These are phyloP conservation scores for Trichogramma pretiosum DNA, from an alignment of 1,140 invertebrate species.

Conservation along the genomic window DNA sequence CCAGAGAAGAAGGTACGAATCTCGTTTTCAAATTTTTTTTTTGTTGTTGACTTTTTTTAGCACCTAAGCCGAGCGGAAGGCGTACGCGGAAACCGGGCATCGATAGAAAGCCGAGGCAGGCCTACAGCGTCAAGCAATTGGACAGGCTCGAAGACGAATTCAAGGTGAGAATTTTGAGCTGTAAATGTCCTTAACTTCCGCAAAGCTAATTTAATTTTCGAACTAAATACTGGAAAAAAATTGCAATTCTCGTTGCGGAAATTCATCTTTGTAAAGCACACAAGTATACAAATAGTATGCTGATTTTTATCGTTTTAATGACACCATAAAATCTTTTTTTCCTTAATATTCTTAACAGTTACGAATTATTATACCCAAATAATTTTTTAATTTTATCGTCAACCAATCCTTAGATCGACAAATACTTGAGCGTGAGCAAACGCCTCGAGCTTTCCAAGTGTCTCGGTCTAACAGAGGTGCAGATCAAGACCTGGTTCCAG, in stretches of 20 bases:
- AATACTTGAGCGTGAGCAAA: constrained; percentile 91
- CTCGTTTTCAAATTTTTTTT: constrained; percentile 12
- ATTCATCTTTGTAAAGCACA: too few species aligned
- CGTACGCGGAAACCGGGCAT: constrained; percentile 73
- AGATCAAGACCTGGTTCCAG: constrained; percentile 97
- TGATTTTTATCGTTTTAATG: too few species aligned
- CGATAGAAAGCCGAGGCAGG: constrained; percentile 88
- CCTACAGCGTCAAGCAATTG: constrained; percentile 88
- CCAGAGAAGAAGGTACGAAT: background rate
- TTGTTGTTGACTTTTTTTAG: constrained; percentile 49
- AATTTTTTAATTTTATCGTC: too few species aligned
- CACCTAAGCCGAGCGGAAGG: constrained; percentile 66
- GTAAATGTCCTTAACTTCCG: too few species aligned
- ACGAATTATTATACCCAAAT: too few species aligned
- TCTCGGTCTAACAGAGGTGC: constrained; percentile 83
- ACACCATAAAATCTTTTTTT: too few species aligned
- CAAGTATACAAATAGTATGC: too few species aligned
- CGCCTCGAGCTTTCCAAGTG: constrained; percentile 85
- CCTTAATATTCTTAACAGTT: too few species aligned
- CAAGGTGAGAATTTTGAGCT: too few species aligned
- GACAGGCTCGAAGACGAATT: constrained; percentile 87
- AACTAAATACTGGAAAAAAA: too few species aligned
- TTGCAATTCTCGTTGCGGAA: too few species aligned
- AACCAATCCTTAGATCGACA: constrained; percentile 61
- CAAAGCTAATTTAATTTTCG: too few species aligned